phyloP scores from a whole-genome alignment of 2,888 invertebrate species.

The Netelia inedita region DNA sequence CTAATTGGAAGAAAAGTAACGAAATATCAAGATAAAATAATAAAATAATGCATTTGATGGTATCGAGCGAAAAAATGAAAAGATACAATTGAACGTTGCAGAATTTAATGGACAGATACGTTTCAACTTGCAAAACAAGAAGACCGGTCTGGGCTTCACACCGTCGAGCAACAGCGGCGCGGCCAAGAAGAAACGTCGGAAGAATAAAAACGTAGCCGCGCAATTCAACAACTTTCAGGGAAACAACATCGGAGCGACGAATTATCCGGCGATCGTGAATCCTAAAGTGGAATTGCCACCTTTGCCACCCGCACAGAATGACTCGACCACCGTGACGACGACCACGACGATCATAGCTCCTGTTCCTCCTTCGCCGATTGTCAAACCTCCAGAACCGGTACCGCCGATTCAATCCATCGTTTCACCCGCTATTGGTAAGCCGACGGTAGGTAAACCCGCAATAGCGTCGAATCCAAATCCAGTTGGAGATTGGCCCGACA shows the following conservation, averaged over 20 bases:
- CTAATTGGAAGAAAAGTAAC: too few species aligned
- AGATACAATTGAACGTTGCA: slow-evolving; percentile 67
- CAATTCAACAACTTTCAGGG: slow-evolving; percentile 85
- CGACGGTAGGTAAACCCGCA: slow-evolving; percentile 77
- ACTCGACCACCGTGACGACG: slow-evolving; percentile 86
- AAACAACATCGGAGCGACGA: slow-evolving; percentile 73
- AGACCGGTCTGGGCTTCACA: slow-evolving; percentile 81
- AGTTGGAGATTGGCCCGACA: slow-evolving; percentile 92
- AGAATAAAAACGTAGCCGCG: slow-evolving; percentile 87
- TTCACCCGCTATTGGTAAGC: slow-evolving; percentile 71
- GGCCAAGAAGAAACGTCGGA: slow-evolving; percentile 92
- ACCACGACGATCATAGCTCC: slow-evolving; percentile 82
- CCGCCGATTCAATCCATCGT: slow-evolving; percentile 67
- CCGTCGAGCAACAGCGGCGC: slow-evolving; percentile 85
- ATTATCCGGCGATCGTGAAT: slow-evolving; percentile 74
- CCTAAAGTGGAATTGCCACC: slow-evolving; percentile 85
- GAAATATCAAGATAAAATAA: too few species aligned
- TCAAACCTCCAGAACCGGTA: slow-evolving; percentile 65
- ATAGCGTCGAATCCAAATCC: slow-evolving; percentile 83
- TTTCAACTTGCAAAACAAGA: slow-evolving; percentile 84
- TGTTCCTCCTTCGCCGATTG: slow-evolving; percentile 84
- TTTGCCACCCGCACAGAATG: slow-evolving; percentile 85
- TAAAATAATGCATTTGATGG: not conserved
- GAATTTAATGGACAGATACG: slow-evolving; percentile 83
- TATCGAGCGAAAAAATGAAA: not conserved